A percentile compares a stretch with the other conserved stretches of the same genome.
These are phyloP conservation scores for Paracentrotus lividus DNA, from an alignment of 53 echinoderm and acorn worm species.

Conservation along the genomic window DNA sequence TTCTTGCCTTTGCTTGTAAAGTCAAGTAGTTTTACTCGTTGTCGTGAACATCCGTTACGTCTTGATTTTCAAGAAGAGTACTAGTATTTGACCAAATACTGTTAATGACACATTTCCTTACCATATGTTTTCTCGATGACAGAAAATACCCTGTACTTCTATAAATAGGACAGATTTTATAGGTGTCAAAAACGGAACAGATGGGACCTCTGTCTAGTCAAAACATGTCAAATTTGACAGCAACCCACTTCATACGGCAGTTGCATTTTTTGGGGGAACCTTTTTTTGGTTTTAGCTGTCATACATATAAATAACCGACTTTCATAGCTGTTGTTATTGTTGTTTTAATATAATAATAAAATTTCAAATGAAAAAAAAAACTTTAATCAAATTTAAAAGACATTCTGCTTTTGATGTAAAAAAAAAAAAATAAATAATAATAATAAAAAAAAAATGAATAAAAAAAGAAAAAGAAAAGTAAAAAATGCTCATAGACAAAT, in stretches of 20 bases:
- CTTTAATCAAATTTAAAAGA: too few relatives aligned
- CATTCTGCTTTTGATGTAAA: too few relatives aligned
- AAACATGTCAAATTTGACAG: background rate
- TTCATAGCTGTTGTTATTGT: too few relatives aligned
- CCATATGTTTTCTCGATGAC: background rate
- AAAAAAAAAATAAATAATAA: too few relatives aligned
- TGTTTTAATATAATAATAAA: too few relatives aligned
- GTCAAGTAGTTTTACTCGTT: background rate
- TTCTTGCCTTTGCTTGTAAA: background rate
- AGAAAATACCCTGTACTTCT: background rate
- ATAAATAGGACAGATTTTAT: background rate
- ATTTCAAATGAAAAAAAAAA: too few relatives aligned
- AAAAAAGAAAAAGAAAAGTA: too few relatives aligned
- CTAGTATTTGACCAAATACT: background rate
- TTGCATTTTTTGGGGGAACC: too few relatives aligned
- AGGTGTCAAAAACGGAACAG: background rate
- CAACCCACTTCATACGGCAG: background rate
- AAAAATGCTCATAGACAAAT: too few relatives aligned
- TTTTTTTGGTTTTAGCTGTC: too few relatives aligned
- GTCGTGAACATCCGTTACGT: background rate
- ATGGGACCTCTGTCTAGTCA: background rate
- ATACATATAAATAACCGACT: too few relatives aligned
- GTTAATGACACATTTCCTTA: slow-evolving; percentile 19
- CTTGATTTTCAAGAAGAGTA: background rate
- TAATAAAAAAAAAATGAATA: too few relatives aligned